phyloP scores from a whole-genome alignment of 2,113 vertebrate genomes.

The Gavialis gangeticus region DNA sequence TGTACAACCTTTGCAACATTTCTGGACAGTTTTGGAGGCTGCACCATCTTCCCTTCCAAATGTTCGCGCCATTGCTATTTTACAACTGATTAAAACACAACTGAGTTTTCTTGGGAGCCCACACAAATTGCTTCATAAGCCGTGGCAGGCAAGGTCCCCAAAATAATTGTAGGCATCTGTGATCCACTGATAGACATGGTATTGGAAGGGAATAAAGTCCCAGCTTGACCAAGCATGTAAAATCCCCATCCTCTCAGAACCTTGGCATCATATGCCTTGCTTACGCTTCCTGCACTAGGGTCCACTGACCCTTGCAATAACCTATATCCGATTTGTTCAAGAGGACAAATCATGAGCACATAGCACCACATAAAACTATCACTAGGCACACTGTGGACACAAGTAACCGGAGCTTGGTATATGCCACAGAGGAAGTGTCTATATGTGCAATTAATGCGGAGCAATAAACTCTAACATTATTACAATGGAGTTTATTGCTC shows the following conservation, averaged over 20 bases:
- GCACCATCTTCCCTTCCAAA: neutral
- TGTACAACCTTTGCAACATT: neutral
- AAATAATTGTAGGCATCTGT: too few species aligned
- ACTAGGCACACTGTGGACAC: too few species aligned
- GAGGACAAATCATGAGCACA: accelerated
- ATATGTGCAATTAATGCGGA: too few species aligned
- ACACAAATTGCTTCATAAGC: accelerated
- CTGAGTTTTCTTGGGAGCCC: neutral
- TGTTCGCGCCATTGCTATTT: neutral
- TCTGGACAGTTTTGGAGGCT: neutral
- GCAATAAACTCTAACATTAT: too few species aligned
- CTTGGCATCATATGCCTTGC: too few species aligned
- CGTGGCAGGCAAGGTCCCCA: neutral
- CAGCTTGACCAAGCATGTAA: too few species aligned
- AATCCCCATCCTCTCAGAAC: too few species aligned
- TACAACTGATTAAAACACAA: neutral
- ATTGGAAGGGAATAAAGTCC: too few species aligned
- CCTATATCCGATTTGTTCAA: neutral
- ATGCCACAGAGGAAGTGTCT: too few species aligned
- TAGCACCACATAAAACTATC: neutral
- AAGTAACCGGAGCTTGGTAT: too few species aligned
- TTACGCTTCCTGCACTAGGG: neutral
- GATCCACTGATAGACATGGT: too few species aligned
- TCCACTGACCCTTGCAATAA: neutral
- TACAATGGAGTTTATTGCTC: too few species aligned